Evolutionary conservation across 2,797 vertebrate genomes (phyloP).

Genomic region (Gouania willdenowi): DNA sequence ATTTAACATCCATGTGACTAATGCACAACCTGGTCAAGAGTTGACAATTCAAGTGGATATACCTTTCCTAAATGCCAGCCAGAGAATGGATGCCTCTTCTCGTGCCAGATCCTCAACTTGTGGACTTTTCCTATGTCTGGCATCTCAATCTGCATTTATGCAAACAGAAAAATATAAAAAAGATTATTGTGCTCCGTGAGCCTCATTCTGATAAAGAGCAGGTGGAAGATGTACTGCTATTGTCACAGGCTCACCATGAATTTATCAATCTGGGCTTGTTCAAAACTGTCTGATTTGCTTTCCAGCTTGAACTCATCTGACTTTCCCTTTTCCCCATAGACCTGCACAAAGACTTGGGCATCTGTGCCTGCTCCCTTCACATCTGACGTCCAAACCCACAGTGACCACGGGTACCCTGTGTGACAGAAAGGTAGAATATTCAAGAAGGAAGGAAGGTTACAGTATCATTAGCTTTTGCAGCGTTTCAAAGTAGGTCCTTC

Average conservation of each 20-base stretch:
- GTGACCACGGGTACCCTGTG: constrained; percentile 89
- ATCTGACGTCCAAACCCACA: constrained; percentile 96
- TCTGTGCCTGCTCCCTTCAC: constrained; percentile 93
- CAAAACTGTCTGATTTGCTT: constrained; percentile 94
- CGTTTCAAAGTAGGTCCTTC: constrained; percentile 28
- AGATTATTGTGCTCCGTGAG: too few relatives aligned
- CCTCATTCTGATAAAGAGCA: too few relatives aligned
- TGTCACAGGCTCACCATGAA: constrained; percentile 79
- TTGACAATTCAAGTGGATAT: constrained; percentile 52
- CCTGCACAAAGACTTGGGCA: constrained; percentile 90
- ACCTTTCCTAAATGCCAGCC: constrained; percentile 97
- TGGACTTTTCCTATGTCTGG: constrained; percentile 85
- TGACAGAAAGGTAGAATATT: not conserved
- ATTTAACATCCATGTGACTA: too few relatives aligned
- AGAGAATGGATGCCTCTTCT: constrained; percentile 87
- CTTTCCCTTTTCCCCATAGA: constrained; percentile 90
- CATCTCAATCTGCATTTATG: constrained; percentile 82
- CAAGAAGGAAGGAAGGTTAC: too few relatives aligned
- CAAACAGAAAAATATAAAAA: too few relatives aligned
- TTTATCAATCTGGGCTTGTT: constrained; percentile 87
- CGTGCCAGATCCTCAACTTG: constrained; percentile 93
- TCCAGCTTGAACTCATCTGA: constrained; percentile 91
- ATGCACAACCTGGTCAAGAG: too few relatives aligned
- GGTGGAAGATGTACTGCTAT: not conserved
- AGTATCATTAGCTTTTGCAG: not conserved